These are phyloP conservation scores for Gallinago solitaria DNA, from an alignment of 2,797 vertebrate species.

Conservation along the genomic window DNA sequence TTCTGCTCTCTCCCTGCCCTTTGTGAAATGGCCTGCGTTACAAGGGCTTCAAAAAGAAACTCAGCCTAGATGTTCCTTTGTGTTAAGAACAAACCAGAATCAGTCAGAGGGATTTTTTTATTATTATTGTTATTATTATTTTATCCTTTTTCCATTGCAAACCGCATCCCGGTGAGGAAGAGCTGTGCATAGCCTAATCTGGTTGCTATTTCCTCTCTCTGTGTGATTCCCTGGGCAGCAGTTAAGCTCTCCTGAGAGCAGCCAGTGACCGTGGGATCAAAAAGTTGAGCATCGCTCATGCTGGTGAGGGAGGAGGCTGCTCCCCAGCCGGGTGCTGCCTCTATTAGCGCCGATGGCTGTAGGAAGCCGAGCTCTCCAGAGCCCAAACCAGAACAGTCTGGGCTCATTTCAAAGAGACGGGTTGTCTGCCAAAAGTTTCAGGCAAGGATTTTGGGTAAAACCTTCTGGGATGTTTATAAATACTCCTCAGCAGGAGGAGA, in stretches of 20 bases:
- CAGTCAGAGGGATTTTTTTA: not conserved
- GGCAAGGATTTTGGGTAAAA: not conserved
- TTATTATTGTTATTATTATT: not conserved
- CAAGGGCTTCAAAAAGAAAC: not conserved
- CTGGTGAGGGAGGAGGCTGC: not conserved
- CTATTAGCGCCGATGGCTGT: accelerated
- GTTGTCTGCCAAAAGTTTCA: not conserved
- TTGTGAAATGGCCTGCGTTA: not conserved
- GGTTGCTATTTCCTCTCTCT: not conserved
- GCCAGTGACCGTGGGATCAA: not conserved
- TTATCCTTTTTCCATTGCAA: not conserved
- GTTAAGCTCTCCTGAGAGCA: not conserved
- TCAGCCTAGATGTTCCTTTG: not conserved
- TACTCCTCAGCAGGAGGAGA: not conserved
- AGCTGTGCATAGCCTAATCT: not conserved
- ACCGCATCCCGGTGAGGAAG: not conserved
- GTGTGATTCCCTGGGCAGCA: not conserved
- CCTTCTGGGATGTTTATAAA: not conserved
- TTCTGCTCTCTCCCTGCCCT: not conserved
- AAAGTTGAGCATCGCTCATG: not conserved
- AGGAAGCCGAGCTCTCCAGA: not conserved
- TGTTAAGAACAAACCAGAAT: not conserved
- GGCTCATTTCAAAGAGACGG: not conserved
- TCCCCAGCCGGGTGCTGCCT: not conserved
- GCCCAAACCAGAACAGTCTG: not conserved